phyloP scores from a whole-genome alignment of 2,888 invertebrate species.

The Troglohyphantes excavatus region DNA sequence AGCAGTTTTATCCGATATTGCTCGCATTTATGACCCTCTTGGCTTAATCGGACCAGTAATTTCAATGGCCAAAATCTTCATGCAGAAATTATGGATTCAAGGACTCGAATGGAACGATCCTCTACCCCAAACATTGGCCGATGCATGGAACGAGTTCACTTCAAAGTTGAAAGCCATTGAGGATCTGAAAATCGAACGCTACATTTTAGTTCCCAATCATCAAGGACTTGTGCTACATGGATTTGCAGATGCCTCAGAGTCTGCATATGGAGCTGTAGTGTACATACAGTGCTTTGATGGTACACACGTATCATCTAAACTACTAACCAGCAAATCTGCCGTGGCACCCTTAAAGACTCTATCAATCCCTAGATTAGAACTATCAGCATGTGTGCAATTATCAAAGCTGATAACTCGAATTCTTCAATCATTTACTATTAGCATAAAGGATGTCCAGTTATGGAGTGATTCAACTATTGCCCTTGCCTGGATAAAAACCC shows the following conservation, averaged over 20 bases:
- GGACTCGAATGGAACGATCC: background rate
- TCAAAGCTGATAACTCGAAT: background rate
- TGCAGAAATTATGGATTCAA: slow-evolving; percentile 10
- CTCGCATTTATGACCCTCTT: slow-evolving; percentile 2
- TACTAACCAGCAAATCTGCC: slow-evolving; percentile 8
- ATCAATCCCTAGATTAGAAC: background rate
- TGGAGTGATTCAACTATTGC: background rate
- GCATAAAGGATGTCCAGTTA: background rate
- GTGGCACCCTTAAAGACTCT: background rate
- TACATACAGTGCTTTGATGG: background rate
- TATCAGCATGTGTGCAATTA: background rate
- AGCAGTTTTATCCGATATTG: background rate
- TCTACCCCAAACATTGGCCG: background rate
- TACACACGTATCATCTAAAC: background rate
- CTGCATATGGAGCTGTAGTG: background rate
- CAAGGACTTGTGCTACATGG: background rate
- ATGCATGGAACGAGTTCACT: slow-evolving; percentile 2
- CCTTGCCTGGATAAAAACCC: background rate
- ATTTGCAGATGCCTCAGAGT: slow-evolving; percentile 3
- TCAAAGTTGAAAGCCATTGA: background rate
- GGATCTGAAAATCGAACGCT: background rate
- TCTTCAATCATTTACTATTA: background rate
- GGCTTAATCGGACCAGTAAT: slow-evolving; percentile 2
- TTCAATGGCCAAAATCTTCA: slow-evolving; percentile 21
- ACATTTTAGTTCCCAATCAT: background rate